Base-by-base conservation (phyloP, 2,797 vertebrate genomes). In the Poeciliopsis turneri region DNA sequence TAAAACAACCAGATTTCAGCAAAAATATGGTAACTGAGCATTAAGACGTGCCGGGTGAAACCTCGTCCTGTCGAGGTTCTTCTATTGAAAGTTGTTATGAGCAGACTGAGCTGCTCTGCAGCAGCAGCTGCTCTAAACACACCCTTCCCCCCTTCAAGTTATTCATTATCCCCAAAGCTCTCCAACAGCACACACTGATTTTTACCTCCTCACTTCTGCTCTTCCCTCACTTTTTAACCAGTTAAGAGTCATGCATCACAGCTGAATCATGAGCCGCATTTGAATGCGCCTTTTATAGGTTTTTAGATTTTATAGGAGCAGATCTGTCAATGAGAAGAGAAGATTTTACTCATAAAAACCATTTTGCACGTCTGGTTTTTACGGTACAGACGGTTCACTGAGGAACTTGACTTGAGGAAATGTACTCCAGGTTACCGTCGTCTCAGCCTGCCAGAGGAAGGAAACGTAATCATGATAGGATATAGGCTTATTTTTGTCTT, bases 121-220 rank as follows among this genome's bases (percentile, higher is more conserved):
- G 70, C 33, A 75, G 79, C 90, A 90, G 88, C 89, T 91, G 89
- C 87, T 90, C 77, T 64, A 82, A 80, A 78, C 87, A 72, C 81
- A 73, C 80, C 86, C 88, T 47, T 78, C 68, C 87, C 84, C 87
- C 84, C 43, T 69, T 72, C 43, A 41, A 36, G 68, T 70, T 66
- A 55, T 70, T 43, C 39, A 68, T 36, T 49, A 45, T 46, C 53
- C 71, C 70, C 72, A 46, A 53, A 41, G 57, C 25, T 45, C 36
- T 49, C 36, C 70, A 72, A 57, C 74, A 55, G 16, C 4, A 36
- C 28, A 55, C 36, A 41, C 61, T 46, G 72, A 77, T 84, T 81
- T 83, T 45, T 39, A 45, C 30, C 80, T 77, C 71, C 30, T 76
- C 0, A 69, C 53, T 76, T 59, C 78, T 46, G 59, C 41, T 64